Percentiles rank a stretch among this genome's conserved stretches.
These are phyloP conservation scores for Syngnathus acus DNA, from an alignment of 2,797 vertebrate genomes.

Conservation along the genomic window DNA sequence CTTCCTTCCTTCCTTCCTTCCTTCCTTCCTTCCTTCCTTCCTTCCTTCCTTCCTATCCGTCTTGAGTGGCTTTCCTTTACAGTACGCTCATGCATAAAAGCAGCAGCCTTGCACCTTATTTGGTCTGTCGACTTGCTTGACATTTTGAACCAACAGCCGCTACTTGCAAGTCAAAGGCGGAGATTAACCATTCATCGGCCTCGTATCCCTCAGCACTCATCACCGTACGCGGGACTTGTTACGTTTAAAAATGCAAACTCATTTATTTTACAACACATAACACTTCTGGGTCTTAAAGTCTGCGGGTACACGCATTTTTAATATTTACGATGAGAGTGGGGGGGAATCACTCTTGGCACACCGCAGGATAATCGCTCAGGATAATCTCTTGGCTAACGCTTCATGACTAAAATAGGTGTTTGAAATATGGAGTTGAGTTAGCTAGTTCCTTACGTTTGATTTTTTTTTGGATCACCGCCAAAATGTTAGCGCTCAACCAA, in stretches of 20 bases:
- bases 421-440: too few species aligned
- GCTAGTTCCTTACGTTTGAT: too few species aligned
- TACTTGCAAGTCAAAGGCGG: background rate
- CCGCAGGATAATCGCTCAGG: background rate
- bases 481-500: too few species aligned
- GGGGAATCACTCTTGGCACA: background rate
- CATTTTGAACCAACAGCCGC: background rate
- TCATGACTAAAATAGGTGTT: background rate
- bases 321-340: background rate
- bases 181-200: background rate
- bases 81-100: background rate
- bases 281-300: background rate
- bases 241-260: conserved; percentile 5
- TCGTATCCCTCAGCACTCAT: background rate
- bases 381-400: background rate
- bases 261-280: background rate
- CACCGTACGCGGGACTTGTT: background rate
- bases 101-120: background rate
- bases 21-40: too few species aligned
- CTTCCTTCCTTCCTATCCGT: background rate
- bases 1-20: too few species aligned
- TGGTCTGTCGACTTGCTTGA: background rate
- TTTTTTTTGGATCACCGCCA: too few species aligned
- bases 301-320: background rate
- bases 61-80: background rate